phyloP scores from a whole-genome alignment of 1,140 invertebrate species.

The Danaus melanippus region DNA sequence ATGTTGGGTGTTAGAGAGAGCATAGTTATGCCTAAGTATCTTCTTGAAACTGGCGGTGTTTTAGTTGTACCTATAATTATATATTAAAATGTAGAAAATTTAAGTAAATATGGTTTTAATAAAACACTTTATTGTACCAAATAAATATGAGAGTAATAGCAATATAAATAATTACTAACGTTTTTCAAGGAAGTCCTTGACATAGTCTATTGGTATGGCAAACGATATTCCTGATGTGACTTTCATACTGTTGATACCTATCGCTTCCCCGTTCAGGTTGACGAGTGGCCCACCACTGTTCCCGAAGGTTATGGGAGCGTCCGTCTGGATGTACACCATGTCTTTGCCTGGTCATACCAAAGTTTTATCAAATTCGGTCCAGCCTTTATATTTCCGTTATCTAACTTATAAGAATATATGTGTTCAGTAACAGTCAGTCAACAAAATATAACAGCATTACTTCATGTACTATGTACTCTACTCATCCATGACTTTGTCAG shows the following conservation, averaged over 20 bases:
- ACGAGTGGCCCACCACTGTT: conserved; percentile 96
- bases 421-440: no score
- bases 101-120: no score
- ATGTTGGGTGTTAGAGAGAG: conserved; percentile 85
- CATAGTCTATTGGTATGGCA: conserved; percentile 95
- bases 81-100: background rate
- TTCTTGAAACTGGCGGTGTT: conserved; percentile 53
- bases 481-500: no score
- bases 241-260: conserved; percentile 97
- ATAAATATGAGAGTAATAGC: no score
- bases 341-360: conserved; percentile 72
- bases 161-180: conserved; percentile 33
- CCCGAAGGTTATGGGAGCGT: conserved; percentile 95
- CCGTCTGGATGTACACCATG: conserved; percentile 95
- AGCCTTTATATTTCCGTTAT: no score
- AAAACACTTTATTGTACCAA: no score
- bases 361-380: no score
- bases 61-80: conserved; percentile 51
- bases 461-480: no score
- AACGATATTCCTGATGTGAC: conserved; percentile 93
- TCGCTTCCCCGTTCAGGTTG: conserved; percentile 93
- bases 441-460: no score
- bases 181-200: conserved; percentile 85
- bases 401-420: no score
- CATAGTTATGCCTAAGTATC: conserved; percentile 92